Base-by-base conservation (phyloP, 2,888 invertebrate species). In the Pseudoips prasinana region DNA sequence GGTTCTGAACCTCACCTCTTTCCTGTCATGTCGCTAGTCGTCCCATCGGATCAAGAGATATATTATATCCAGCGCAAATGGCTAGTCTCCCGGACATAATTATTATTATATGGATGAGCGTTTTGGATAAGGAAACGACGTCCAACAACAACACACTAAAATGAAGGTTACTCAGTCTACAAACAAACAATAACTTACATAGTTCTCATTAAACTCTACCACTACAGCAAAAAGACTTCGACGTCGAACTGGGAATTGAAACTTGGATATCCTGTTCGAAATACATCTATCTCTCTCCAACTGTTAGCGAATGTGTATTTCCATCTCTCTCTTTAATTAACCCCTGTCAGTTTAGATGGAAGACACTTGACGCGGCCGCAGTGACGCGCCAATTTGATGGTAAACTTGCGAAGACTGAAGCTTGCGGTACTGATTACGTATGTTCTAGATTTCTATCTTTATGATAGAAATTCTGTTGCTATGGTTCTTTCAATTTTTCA, bases 361-460 rank as follows among this genome's bases (percentile, higher is more conserved):
- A 71, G 80, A 73, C 76, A 74, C 78, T 80, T 75, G 78, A 79
- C 66, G 68, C 58, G 58, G 62, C 68, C 64, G 45, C 67, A 61
- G 64, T 65, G 75, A 73, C 78, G 72, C 70, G 71, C 70, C 82
- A 79, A 80, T 80, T 79, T 75, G 75, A 71, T 64, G 73, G 69
- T 46, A 62, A 75, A 70, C 66, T 78, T 64, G 68, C 67, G 66
- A 70, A 73, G 64, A 46, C 7, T 20, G 7, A 20, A 20, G 60
- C 45, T 55, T 56, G 43, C 29, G 8, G 53, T 37, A 33, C 35
- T 33, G 26, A 52, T 45, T 56, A 56, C 49, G 46, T 56, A 30
- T 26, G 20, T 20, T 22, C 25, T 22, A 11, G 29, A 7, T 7
- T 8, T 17, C 2, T 18, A 18, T 26, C 18, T 14, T 17, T 26